Evolutionary conservation across 2,888 invertebrate species (phyloP).

Genomic region (Lymantria dispar): DNA sequence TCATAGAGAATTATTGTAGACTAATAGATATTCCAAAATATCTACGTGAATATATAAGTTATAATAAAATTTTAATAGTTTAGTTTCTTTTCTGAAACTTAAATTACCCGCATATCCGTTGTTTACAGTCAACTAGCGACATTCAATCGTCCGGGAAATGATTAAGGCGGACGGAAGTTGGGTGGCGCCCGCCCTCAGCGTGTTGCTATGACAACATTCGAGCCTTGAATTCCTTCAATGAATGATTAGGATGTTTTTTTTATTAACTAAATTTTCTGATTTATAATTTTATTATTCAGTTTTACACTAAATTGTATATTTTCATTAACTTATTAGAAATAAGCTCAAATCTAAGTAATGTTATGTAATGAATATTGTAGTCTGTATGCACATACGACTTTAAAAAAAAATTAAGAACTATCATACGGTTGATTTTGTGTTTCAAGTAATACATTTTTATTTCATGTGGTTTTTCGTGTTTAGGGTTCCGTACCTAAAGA

Average conservation of each 20-base stretch:
- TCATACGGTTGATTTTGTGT: too few relatives aligned
- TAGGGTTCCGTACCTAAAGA: too few relatives aligned
- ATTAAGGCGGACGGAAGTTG: slow-evolving; percentile 54
- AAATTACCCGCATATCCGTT: slow-evolving; percentile 58
- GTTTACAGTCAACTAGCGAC: slow-evolving; percentile 55
- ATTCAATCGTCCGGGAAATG: slow-evolving; percentile 67
- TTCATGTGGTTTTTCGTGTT: too few relatives aligned
- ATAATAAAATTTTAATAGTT: neutral
- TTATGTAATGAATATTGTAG: too few relatives aligned
- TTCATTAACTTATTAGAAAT: neutral
- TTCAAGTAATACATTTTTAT: too few relatives aligned
- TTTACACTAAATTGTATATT: neutral
- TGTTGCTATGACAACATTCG: slow-evolving; percentile 61
- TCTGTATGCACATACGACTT: too few relatives aligned
- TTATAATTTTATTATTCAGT: neutral
- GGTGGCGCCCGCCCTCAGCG: slow-evolving; percentile 49
- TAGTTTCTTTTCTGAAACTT: slow-evolving; percentile 42
- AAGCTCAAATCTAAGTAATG: too few relatives aligned
- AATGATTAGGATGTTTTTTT: slow-evolving; percentile 56
- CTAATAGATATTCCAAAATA: too few relatives aligned
- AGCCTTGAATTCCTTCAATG: slow-evolving; percentile 70
- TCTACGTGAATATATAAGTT: neutral
- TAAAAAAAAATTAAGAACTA: too few relatives aligned
- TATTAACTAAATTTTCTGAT: neutral
- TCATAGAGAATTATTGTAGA: too few relatives aligned